A percentile compares a stretch with the other conserved stretches of the same genome.
Evolutionary conservation across 2,797 vertebrate genomes (phyloP).

Genomic region (Molossus molossus): DNA sequence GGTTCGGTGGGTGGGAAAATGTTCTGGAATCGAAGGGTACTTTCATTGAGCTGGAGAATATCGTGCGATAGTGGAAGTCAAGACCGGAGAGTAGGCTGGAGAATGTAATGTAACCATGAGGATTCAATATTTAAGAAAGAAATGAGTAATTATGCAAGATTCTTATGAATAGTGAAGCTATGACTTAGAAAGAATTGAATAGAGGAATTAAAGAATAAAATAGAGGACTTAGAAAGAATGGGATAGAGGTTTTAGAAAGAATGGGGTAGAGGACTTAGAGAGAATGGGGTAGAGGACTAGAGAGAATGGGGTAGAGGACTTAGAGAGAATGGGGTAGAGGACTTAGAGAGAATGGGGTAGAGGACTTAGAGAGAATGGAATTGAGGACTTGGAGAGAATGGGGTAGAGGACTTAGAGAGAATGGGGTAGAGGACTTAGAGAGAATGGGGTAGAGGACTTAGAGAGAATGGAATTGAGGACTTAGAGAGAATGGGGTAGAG

Average conservation of each 20-base stretch:
- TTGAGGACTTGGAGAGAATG: conserved; percentile 1
- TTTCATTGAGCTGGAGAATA: neutral
- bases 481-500: conserved; percentile 13
- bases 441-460: neutral
- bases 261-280: conserved; percentile 26
- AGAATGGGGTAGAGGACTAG: neutral
- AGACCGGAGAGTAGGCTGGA: neutral
- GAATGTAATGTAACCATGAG: neutral
- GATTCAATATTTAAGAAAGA: neutral
- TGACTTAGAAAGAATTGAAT: neutral
- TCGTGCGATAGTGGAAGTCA: neutral
- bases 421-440: conserved; percentile 19
- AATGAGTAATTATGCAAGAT: neutral
- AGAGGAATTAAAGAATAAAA: conserved; percentile 2
- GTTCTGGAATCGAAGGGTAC: neutral
- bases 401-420: conserved; percentile 11
- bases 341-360: neutral
- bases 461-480: too few relatives aligned
- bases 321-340: conserved; percentile 7
- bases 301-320: conserved; percentile 9
- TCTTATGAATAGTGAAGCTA: neutral
- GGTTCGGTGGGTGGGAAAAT: neutral
- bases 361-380: too few relatives aligned
- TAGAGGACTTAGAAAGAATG: neutral
- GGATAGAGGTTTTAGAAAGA: too few relatives aligned